Percentiles rank a stretch among this genome's conserved stretches.
Conservation (phyloP, 1,140 invertebrate genomes). For the Chironomus tepperi region DNA sequence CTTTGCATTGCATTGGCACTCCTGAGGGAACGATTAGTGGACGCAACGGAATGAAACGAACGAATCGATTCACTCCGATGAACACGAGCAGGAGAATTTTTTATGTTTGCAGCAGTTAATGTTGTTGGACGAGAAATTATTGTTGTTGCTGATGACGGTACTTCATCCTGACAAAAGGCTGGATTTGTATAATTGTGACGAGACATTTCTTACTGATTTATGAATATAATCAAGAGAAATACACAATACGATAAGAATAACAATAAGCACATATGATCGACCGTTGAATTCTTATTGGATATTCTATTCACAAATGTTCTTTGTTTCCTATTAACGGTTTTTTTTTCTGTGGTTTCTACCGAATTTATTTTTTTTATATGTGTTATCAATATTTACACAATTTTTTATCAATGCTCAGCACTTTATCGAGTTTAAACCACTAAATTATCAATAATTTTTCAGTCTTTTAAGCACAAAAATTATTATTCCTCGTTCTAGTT, state of each 20-base stretch:
- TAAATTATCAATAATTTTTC: too few relatives aligned
- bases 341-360: neutral
- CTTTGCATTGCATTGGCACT: neutral
- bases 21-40: constrained; percentile 18
- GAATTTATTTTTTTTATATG: neutral
- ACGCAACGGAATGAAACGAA: constrained; percentile 28
- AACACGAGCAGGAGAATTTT: constrained; percentile 40
- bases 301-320: neutral
- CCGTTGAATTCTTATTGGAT: constrained; percentile 19
- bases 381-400: neutral
- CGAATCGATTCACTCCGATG: constrained; percentile 39
- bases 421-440: too few relatives aligned
- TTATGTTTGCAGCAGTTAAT: constrained; percentile 30
- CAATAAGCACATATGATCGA: neutral
- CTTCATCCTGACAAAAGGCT: constrained; percentile 57
- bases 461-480: too few relatives aligned
- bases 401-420: neutral
- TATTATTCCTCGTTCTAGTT: neutral
- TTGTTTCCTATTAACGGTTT: constrained; percentile 4
- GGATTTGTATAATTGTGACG: constrained; percentile 60
- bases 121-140: constrained; percentile 26
- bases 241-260: constrained; percentile 5
- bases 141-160: constrained; percentile 27
- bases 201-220: constrained; percentile 31
- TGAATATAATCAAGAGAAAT: neutral